Percentiles rank a stretch among this genome's conserved stretches.
Evolutionary conservation across 1,140 invertebrate genomes (phyloP).

Genomic region (Brachionus plicatilis): DNA sequence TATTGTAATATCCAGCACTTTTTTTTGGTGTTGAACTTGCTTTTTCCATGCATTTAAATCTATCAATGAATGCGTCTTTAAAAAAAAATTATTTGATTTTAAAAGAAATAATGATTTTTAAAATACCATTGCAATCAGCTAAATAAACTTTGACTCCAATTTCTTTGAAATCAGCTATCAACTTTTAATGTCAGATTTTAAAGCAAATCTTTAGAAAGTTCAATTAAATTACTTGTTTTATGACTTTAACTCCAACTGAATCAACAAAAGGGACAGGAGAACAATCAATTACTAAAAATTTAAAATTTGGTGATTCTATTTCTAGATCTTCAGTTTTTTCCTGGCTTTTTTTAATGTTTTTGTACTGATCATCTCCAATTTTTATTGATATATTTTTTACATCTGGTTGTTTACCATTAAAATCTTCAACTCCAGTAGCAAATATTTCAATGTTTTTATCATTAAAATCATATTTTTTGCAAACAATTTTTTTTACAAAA

Average conservation of each 20-base stretch:
- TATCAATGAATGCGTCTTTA: neutral
- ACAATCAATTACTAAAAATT: conserved; percentile 17
- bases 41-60: neutral
- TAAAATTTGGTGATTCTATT: neutral
- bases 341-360: neutral
- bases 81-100: neutral
- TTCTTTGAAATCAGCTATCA: neutral
- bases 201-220: neutral
- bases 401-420: neutral
- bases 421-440: neutral
- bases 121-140: conserved; percentile 16
- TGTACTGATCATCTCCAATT: neutral
- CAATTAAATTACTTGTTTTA: neutral
- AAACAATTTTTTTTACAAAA: neutral
- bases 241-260: conserved; percentile 21
- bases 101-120: neutral
- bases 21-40: neutral
- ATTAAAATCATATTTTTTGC: neutral
- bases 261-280: conserved; percentile 14
- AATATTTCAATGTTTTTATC: neutral
- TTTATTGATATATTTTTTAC: neutral
- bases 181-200: neutral
- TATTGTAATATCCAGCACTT: neutral
- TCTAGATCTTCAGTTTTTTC: neutral
- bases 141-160: neutral